phyloP scores from a whole-genome alignment of 1,140 invertebrate species.

The Ceratitis capitata region DNA sequence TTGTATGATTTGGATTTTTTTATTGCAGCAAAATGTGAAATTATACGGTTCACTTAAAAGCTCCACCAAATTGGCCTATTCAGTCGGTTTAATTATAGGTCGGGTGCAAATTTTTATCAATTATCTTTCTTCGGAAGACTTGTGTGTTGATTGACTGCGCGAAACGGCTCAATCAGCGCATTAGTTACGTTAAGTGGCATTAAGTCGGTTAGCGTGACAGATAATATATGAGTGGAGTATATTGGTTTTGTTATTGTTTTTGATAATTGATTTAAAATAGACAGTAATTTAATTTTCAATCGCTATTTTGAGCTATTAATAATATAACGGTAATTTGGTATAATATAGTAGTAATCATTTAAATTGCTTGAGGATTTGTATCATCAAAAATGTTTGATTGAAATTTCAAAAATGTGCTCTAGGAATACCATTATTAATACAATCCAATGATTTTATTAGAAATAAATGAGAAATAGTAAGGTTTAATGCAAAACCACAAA shows the following conservation, averaged over 20 bases:
- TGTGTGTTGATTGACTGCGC: not conserved
- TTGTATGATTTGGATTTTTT: no score
- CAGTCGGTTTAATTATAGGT: not conserved
- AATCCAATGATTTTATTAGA: no score
- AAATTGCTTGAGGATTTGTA: no score
- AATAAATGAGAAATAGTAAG: no score
- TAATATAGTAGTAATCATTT: no score
- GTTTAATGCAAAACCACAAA: no score
- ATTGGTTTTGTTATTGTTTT: not conserved
- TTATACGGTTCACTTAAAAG: not conserved
- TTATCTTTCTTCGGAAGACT: not conserved
- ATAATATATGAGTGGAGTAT: not conserved
- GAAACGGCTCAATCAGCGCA: not conserved
- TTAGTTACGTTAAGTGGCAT: not conserved
- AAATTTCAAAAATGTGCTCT: no score
- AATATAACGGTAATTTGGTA: not conserved
- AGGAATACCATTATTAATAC: no score
- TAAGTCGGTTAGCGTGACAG: not conserved
- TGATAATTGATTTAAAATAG: not conserved
- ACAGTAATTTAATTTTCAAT: not conserved
- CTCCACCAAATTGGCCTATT: not conserved
- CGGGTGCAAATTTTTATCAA: not conserved
- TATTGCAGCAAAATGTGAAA: not conserved
- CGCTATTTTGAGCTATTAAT: not conserved
- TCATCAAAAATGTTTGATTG: no score